A percentile compares a stretch with the other conserved stretches of the same genome.
Conservation (phyloP, 2,113 vertebrate genomes). For the Electrona antarctica region DNA sequence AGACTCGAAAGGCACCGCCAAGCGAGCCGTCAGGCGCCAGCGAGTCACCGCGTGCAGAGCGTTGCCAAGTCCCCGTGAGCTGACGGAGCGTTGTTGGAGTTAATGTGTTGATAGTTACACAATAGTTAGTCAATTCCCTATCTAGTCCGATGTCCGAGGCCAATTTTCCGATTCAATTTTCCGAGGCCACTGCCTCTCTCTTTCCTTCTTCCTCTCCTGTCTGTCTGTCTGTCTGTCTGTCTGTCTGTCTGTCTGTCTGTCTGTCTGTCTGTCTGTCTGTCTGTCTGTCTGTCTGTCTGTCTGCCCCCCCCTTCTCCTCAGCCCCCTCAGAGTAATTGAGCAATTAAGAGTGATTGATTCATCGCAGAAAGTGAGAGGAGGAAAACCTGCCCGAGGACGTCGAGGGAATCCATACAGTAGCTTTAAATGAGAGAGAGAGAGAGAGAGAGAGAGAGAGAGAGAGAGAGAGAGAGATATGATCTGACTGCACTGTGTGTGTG, state of each 20-base stretch:
- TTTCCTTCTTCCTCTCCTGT: too few species aligned
- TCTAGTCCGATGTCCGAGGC: too few species aligned
- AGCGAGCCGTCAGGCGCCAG: too few species aligned
- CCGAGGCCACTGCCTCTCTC: too few species aligned
- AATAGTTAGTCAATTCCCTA: too few species aligned
- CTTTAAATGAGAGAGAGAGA: conserved; percentile 61
- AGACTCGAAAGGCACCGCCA: too few species aligned
- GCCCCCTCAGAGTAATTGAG: conserved; percentile 68
- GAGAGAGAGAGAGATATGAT: background rate
- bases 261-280: background rate
- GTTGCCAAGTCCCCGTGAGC: too few species aligned
- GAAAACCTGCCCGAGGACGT: conserved; percentile 50
- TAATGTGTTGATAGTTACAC: too few species aligned
- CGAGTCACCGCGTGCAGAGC: too few species aligned
- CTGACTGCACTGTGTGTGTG: background rate
- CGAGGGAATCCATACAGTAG: conserved; percentile 69
- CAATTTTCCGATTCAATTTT: too few species aligned
- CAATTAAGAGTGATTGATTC: conserved; percentile 78
- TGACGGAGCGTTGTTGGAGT: too few species aligned
- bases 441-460: background rate
- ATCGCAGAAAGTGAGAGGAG: conserved; percentile 54
- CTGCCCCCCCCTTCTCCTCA: conserved; percentile 43
- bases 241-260: conserved; percentile 46
- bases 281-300: conserved; percentile 12
- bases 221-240: conserved; percentile 56